A percentile compares a stretch with the other conserved stretches of the same genome.
phyloP scores from a whole-genome alignment of 2,888 invertebrate genomes.

The Plutella xylostella region DNA sequence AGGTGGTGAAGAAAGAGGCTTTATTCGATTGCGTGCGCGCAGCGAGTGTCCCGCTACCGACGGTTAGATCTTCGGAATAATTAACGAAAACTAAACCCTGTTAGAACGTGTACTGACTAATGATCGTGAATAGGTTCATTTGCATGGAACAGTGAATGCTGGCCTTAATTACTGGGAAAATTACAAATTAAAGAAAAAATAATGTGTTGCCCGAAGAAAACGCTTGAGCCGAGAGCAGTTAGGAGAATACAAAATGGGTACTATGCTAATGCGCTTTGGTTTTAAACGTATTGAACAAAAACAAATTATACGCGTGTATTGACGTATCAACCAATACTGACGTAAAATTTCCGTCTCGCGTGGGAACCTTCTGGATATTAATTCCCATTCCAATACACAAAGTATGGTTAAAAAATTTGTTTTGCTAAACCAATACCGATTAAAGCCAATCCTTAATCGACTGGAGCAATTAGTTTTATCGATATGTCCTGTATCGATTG shows the following conservation, averaged over 20 bases:
- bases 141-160: conserved; percentile 60
- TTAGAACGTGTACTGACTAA: conserved; percentile 61
- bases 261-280: background rate
- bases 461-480: background rate
- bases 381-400: no score
- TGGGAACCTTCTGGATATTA: no score
- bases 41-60: conserved; percentile 34
- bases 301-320: no score
- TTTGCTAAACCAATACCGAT: background rate
- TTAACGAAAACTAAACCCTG: conserved; percentile 63
- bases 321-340: no score
- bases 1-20: no score
- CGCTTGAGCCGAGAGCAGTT: background rate
- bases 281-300: no score
- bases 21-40: conserved; percentile 39
- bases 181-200: conserved; percentile 62
- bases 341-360: no score
- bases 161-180: conserved; percentile 65
- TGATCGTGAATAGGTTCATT: conserved; percentile 65
- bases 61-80: conserved; percentile 49
- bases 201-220: conserved; percentile 26
- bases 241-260: background rate
- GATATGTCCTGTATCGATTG: background rate
- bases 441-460: background rate
- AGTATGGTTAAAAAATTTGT: no score